Evolutionary conservation across 2,797 vertebrate species (phyloP), one percentile per base, ranked within the genome.

Genomic region (Clarias fuscus): DNA sequence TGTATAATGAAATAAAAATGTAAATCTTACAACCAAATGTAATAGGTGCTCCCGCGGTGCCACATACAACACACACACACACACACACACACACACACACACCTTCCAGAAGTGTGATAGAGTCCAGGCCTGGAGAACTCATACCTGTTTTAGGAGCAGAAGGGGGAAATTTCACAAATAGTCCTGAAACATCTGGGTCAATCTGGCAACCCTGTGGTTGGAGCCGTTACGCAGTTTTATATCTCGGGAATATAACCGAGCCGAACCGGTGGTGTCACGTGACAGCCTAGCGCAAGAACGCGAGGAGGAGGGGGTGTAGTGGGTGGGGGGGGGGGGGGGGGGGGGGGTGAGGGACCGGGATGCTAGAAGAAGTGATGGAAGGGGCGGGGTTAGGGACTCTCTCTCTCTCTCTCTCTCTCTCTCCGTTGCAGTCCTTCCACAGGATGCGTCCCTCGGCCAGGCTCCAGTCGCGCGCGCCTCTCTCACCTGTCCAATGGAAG

Each of bases 351-450:
- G 76, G 22, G 76, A 40, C 13, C 20, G 77, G 33, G 77, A 43
- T 64, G 77, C 17, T 64, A 80, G 77, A 64, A 80, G 77, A 62
- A n/a, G 56, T 80, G 22, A 64, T 62, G 14, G 33, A 43, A 43
- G 59, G 59, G 77, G 77, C 59, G 77, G 77, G 58, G 58, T 30
- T 78, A 37, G 4, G 61, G 56, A 22, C 75, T 62, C 33, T 65
- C 73, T 86, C 33, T 40, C 33, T 40, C 76, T 77, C 76, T 86
- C 33, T 40, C n/a, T 48, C 73, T 65, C 73, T 76, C 86, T 88
- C 88, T 82, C 83, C 81, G 90, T 90, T 86, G 88, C 90, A 89
- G 90, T 89, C 88, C 85, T 86, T 85, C 82, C 68, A 83, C 84
- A 89, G 90, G 86, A 90, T 89, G 90, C 86, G 73, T 89, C 90